Evolutionary conservation across 2,888 invertebrate species (phyloP), one percentile per base, ranked within the genome.

Genomic region (Plebejus anna): DNA sequence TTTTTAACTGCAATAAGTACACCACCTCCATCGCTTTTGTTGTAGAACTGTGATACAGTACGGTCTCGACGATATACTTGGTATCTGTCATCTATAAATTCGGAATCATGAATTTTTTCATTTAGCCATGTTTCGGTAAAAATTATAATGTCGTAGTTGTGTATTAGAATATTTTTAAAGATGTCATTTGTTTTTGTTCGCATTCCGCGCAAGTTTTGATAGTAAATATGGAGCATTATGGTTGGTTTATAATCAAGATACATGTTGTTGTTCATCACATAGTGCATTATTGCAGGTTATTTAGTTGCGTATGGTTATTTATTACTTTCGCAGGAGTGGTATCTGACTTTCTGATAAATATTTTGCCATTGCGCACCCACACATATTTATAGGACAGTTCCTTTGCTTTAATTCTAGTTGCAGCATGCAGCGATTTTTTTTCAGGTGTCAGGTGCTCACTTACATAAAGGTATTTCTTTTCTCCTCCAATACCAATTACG

Each of bases 171-270:
- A 22, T 73, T 75, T 16, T 59, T 32, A 16, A 70, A 77, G 11
- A 76, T 42, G 11, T 78, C 76, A 36, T 75, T 51, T 5, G 76
- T 77, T n/a, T 79, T 79, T 1, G 78, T 77, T 11, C 78, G 32
- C n/a, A 78, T 61, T 11, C 78, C 78, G 5, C 78, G 78, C 28
- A 76, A 61, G 36, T 79, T 78, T 76, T 79, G 77, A 22, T 78
- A 78, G 61, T 76, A 78, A 11, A 79, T 66, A 66, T 42, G 55
- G 5, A 77, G 47, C 47, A 73, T 55, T 32, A 16, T 55, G 2
- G 4, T 51, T 32, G 7, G 3, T 47, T 32, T 32, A 55, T 13
- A n/a, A 51, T 51, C 28, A 2, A 51, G 47, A 72, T 28, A 42
- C 51, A 32, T 57, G 57, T n/a, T n/a, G 1, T 9, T 51, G 51